Percentiles rank a stretch among this genome's conserved stretches.
Evolutionary conservation across 1,140 invertebrate species (phyloP).

Genomic region (Cephus cinctus): DNA sequence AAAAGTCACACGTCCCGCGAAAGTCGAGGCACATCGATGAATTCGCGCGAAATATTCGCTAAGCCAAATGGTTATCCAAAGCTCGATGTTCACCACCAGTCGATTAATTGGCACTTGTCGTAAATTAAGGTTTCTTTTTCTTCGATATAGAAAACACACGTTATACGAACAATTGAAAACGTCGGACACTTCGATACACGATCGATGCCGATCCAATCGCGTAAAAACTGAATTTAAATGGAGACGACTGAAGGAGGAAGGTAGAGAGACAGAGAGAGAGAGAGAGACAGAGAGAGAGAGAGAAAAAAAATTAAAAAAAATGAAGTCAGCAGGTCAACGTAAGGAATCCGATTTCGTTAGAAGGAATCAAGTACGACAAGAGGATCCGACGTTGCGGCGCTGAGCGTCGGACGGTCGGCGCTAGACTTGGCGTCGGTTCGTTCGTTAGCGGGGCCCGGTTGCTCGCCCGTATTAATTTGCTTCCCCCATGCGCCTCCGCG

Average conservation of each 20-base stretch:
- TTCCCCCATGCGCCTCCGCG: constrained; percentile 29
- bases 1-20: too few species aligned
- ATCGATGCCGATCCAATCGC: background rate
- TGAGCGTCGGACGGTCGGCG: constrained; percentile 43
- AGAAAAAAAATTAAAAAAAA: background rate
- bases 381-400: constrained; percentile 30
- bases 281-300: background rate
- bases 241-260: constrained; percentile 1
- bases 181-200: background rate
- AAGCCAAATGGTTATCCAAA: too few species aligned
- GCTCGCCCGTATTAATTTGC: constrained; percentile 54
- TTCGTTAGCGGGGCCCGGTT: constrained; percentile 51
- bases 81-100: too few species aligned
- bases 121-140: too few species aligned
- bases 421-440: constrained; percentile 50
- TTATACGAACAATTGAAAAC: background rate
- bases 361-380: background rate
- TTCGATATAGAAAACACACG: background rate
- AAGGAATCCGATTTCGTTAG: background rate
- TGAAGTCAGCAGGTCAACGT: too few species aligned
- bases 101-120: too few species aligned
- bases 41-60: too few species aligned
- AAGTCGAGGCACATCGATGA: too few species aligned
- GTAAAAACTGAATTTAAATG: background rate
- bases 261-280: constrained; percentile 1